A percentile compares a stretch with the other conserved stretches of the same genome.
Conservation (phyloP, 2,888 invertebrate species). For the Orchesellides sinensis region DNA sequence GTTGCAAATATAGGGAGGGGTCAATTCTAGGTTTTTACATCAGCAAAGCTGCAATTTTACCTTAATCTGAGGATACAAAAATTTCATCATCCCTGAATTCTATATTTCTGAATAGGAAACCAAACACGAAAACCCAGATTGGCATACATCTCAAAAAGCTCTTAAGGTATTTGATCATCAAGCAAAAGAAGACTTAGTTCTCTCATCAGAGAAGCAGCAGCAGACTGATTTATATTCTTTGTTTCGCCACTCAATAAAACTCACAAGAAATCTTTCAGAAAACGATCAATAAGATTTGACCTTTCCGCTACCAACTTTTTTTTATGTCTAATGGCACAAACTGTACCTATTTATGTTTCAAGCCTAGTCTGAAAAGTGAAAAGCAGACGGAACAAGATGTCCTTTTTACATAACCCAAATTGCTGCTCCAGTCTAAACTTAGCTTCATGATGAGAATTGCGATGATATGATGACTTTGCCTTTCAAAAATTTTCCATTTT, state of each 20-base stretch:
- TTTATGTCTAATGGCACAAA: too few species aligned
- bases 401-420: neutral
- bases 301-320: too few species aligned
- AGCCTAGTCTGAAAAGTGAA: neutral
- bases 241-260: neutral
- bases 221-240: neutral
- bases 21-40: too few species aligned
- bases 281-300: slow-evolving; percentile 6
- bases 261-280: neutral
- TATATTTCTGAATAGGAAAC: neutral
- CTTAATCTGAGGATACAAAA: neutral
- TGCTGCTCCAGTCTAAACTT: neutral
- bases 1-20: too few species aligned
- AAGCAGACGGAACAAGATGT: neutral
- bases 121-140: too few species aligned
- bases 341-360: neutral
- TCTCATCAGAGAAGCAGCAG: neutral
- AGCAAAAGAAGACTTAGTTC: neutral
- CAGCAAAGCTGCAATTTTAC: too few species aligned
- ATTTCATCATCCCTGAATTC: neutral
- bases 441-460: neutral
- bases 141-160: too few species aligned
- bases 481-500: neutral
- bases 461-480: neutral
- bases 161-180: too few species aligned